Percentiles rank a stretch among this genome's conserved stretches.
phyloP scores from a whole-genome alignment of 1,140 invertebrate genomes.

The Plutomurus gul region DNA sequence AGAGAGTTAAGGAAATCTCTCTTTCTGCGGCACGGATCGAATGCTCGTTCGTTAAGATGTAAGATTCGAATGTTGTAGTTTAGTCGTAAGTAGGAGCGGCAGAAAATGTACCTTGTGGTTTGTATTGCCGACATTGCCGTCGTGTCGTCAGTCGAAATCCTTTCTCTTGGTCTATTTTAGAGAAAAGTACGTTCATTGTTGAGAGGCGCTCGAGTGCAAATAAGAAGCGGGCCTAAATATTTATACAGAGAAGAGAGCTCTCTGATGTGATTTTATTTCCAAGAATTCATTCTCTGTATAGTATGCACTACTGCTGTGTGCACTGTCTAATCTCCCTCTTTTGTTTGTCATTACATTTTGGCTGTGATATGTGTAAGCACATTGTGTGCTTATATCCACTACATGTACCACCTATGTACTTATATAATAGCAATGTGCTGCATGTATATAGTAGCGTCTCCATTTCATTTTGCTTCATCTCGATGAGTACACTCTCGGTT shows the following conservation, averaged over 20 bases:
- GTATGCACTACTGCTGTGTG: too few relatives aligned
- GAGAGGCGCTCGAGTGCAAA: conserved; percentile 1
- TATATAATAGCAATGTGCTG: too few relatives aligned
- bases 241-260: background rate
- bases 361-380: background rate
- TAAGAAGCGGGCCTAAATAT: background rate
- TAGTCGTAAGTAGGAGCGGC: background rate
- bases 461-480: background rate
- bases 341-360: conserved; percentile 9
- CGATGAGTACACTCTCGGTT: background rate
- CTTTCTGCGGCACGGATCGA: background rate
- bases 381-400: background rate
- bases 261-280: conserved; percentile 25
- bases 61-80: background rate
- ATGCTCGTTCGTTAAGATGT: background rate
- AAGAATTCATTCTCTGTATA: too few relatives aligned
- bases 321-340: conserved; percentile 4
- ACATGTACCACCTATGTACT: background rate
- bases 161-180: conserved; percentile 5
- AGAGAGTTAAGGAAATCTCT: background rate
- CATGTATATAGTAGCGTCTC: background rate
- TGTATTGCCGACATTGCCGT: background rate
- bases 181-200: background rate
- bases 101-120: background rate
- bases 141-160: background rate